Base-by-base conservation (phyloP, 1,140 invertebrate species). In the Drosophila lacertosa region DNA sequence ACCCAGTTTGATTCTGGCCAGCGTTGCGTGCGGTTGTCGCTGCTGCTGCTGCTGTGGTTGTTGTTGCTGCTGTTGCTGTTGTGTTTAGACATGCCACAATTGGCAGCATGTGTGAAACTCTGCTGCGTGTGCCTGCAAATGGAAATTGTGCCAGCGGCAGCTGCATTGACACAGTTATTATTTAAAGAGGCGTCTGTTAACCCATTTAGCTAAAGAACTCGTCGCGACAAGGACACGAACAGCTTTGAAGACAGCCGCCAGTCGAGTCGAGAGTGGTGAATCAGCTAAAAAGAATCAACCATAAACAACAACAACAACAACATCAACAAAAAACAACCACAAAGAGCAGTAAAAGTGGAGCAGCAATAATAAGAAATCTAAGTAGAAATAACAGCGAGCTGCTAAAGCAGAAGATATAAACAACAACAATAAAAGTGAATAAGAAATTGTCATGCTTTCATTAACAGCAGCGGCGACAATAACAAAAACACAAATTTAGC, bases 381-480 rank as follows among this genome's bases (percentile, higher is more conserved):
- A 82, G 77, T 74, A 77, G 82, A 89, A 83, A 45, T 62, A 64
- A 44, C 57, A 54, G 37, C 45, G 48, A 71, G 66, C 70, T 74
- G 60, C 55, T 71, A 74, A 71, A 75, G 55, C 50, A 66, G 48
- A 63, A 69, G 72, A 63, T 60, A 62, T 20, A 29, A 57, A 32
- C 39, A 71, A 42, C 29, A 42, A 57, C 2, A 51, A 37, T 71
- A 78, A 82, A 81, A 82, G 74, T 80, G 77, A 88, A 81, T 80
- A 82, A 77, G 48, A 77, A 76, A 84, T 59, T 84, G 81, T 86
- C 81, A 84, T 84, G 82, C 82, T 88, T 88, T 78, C 82, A 82
- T 82, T 88, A 58, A 55, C 81, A 83, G 42, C 79, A 58, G 67
- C 63, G 74, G 55, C 35, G 60, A 57, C 37, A 40, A 40, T 16